Percentiles rank a stretch among this genome's conserved stretches.
These are phyloP conservation scores for Ormyrus pomaceus DNA, from an alignment of 2,888 invertebrate genomes.

Conservation along the genomic window DNA sequence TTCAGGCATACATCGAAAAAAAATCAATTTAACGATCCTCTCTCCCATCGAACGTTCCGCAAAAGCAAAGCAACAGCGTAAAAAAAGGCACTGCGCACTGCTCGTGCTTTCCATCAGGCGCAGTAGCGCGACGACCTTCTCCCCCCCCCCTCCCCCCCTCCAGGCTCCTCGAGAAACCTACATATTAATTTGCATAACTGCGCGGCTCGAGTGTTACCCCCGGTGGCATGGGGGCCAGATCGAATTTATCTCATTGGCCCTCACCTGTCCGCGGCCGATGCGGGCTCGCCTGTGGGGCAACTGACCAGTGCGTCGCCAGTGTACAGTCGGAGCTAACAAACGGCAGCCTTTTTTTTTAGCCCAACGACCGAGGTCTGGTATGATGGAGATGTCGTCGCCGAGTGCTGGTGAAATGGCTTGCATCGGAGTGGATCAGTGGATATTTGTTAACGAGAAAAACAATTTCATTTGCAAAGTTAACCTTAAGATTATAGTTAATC, in stretches of 20 bases:
- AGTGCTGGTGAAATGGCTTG: no score
- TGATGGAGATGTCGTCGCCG: no score
- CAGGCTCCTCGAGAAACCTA: slow-evolving; percentile 55
- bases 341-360: not conserved
- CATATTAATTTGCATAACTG: slow-evolving; percentile 69
- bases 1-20: no score
- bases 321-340: slow-evolving; percentile 30
- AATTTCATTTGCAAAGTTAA: no score
- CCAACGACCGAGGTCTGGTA: no score
- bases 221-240: slow-evolving; percentile 73
- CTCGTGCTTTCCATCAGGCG: not conserved
- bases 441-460: no score
- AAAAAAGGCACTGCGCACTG: not conserved
- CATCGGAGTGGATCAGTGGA: no score
- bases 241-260: slow-evolving; percentile 74
- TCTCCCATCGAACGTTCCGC: no score
- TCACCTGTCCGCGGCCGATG: slow-evolving; percentile 72
- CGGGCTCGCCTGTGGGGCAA: slow-evolving; percentile 69
- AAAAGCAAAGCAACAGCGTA: slow-evolving; percentile 3
- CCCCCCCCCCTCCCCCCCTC: slow-evolving; percentile 28
- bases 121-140: slow-evolving; percentile 34
- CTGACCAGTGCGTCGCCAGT: slow-evolving; percentile 70
- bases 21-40: no score
- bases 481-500: no score
- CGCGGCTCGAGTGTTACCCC: slow-evolving; percentile 56